Base-by-base conservation (phyloP, 37 sponge, comb jelly and placozoan genomes). In the Diacarnus erythraeanus region DNA sequence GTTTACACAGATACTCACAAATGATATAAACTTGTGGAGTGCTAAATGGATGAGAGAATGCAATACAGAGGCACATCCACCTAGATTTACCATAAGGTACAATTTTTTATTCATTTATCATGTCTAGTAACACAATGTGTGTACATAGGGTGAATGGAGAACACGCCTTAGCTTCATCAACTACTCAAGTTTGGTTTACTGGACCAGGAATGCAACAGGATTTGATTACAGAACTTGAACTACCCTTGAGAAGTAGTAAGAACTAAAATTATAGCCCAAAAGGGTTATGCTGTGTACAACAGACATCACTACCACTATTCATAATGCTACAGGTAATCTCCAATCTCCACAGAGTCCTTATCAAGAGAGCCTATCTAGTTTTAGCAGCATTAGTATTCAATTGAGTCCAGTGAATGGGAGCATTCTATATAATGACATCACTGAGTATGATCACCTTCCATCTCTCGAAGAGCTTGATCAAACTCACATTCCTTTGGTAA, bases 71-170 rank as follows among this genome's bases (percentile, higher is more conserved):
- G 25, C 69, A 31, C 6, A 69, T 33, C 69, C 69, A 31, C 69
- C 69, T 21, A 4, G 38, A 35, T 75, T 75, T 35, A 23, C 27
- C 1, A 44, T 39, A 22, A 77, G 64, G 77, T 77, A 61, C 39
- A 36, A 43, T 31, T 43, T n/a, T n/a, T 39, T 29, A 41, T 12
- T 22, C 3, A 22, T 9, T 17, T 43, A 44, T 4, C 8, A 44
- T 39, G 22, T 61, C 8, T 23, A 61, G 20, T 15, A 61, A 30
- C 36, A 69, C 38, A 69, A 35, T 69, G 69, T 36, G 54, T 72
- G 5, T 54, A 72, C 23, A 27, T 22, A 78, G 78, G 67, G 66
- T 64, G 40, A 65, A 78, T 39, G 78, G 78, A 38, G 78, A 65
- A 3, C 64, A 78, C 21, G 78, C 78, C 21, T 65, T 9, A 26